A percentile compares a stretch with the other conserved stretches of the same genome.
Conservation (phyloP, 2,113 vertebrate species). For the Myrmecobius fasciatus region DNA sequence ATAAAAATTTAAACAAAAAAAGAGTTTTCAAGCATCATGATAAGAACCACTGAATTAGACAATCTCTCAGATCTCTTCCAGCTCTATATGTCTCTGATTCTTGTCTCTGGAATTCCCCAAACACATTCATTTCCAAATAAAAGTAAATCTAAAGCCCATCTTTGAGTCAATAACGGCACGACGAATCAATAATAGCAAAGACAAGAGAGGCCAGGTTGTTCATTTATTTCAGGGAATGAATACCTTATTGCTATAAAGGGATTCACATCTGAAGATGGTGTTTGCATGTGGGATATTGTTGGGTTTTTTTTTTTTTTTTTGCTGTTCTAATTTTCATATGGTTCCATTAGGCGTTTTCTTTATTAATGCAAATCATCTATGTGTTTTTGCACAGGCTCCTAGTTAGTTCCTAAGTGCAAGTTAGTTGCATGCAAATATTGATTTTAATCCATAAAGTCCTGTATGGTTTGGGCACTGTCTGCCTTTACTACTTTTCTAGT, state of each 20-base stretch:
- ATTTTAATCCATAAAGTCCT: constrained; percentile 66
- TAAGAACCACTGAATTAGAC: neutral
- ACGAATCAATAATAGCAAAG: constrained; percentile 7
- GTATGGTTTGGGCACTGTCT: constrained; percentile 48
- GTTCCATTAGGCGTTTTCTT: constrained; percentile 64
- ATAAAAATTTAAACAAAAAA: neutral
- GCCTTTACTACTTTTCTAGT: constrained; percentile 49
- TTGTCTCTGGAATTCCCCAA: neutral
- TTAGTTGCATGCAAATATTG: constrained; percentile 65
- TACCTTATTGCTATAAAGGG: constrained; percentile 13
- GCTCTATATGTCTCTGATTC: neutral
- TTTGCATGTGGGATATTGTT: constrained; percentile 52
- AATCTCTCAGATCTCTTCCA: neutral
- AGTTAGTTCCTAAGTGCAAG: constrained; percentile 64
- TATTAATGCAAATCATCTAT: constrained; percentile 60
- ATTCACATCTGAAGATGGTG: constrained; percentile 38
- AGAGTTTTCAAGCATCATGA: neutral
- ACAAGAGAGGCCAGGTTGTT: neutral
- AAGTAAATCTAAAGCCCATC: constrained; percentile 13
- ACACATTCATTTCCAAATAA: constrained; percentile 36
- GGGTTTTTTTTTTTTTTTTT: no score
- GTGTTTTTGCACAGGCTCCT: constrained; percentile 57
- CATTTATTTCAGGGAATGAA: constrained; percentile 39
- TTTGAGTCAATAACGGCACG: neutral
- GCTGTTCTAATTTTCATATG: constrained; percentile 62